Base-by-base conservation (phyloP, 2,113 vertebrate genomes). In the Patagioenas fasciata region DNA sequence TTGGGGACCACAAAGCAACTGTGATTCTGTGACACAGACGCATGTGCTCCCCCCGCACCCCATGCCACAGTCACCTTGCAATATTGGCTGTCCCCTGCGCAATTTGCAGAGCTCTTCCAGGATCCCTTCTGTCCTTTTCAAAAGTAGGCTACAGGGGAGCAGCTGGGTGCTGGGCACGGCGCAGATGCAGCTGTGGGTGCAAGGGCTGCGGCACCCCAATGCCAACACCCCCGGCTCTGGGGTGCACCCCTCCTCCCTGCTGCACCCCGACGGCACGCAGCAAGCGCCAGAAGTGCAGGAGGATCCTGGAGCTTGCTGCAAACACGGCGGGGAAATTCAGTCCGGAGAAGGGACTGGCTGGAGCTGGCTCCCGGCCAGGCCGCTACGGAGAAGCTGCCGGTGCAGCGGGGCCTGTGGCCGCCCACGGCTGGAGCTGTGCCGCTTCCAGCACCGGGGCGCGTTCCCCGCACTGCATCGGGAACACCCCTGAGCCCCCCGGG, bases 131-230 rank as follows among this genome's bases (percentile, higher is more conserved):
- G 4, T 15, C 23, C 47, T 66, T 53, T 57, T 21, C 20, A 17
- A 40, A 87, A 96, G 89, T 67, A 74, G 92, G 93, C 81, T 95
- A 93, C 67, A 38, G 57, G 71, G 80, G 44, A 85, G 61, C 85
- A 47, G 78, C 21, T 3, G 58, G 66, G 88, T 13, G 65, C 60
- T 6, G 93, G 60, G 93, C 83, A 13, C 42, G 8, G 70, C 51
- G 44, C 58, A 15, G 15, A 14, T 2, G 9, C 74, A 10, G 85
- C 36, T 2, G 67, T 2, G 57, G 57, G 65, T 13, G 53, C 84
- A 10, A 32, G 21, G 71, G 82, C 73, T 71, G 91, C 23, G 1
- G 42, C 70, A 79, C 53, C 87, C 60, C 31, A 0, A 11, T 0
- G 20, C 42, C 34, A 72, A 26, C 5, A 7, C 7, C 53, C 75